Percentiles rank a stretch among this genome's conserved stretches.
These are phyloP conservation scores for Physella acuta DNA, from an alignment of 1,140 invertebrate genomes.

Conservation along the genomic window DNA sequence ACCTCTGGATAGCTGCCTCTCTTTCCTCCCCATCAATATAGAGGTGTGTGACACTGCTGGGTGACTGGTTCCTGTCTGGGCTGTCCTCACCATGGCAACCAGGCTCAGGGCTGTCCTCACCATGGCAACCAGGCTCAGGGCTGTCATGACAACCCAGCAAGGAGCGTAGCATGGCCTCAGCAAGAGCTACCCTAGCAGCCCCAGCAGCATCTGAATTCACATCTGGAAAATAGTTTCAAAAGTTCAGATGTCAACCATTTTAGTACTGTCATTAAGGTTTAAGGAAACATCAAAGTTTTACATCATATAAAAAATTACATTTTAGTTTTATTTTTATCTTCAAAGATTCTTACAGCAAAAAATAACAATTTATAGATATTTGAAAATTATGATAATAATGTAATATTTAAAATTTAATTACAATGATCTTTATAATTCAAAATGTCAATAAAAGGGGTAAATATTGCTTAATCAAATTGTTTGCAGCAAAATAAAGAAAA, in stretches of 20 bases:
- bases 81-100: constrained; percentile 23
- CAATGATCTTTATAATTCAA: too few species aligned
- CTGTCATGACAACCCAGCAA: background rate
- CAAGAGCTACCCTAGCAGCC: background rate
- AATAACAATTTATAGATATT: background rate
- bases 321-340: background rate
- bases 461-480: too few species aligned
- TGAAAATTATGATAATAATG: background rate
- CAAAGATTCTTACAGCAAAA: background rate
- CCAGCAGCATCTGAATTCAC: background rate
- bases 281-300: background rate
- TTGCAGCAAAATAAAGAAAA: too few species aligned
- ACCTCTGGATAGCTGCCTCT: constrained; percentile 25
- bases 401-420: background rate
- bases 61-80: constrained; percentile 3
- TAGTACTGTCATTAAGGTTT: background rate
- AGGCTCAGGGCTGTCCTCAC: background rate
- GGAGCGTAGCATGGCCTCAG: background rate
- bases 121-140: background rate
- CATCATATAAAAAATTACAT: background rate
- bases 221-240: background rate
- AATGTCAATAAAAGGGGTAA: too few species aligned
- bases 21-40: constrained; percentile 3
- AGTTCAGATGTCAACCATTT: background rate
- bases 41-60: too few species aligned